A percentile compares a stretch with the other conserved stretches of the same genome.
Conservation (phyloP, 1,140 invertebrate species). For the Anoplophora glabripennis region DNA sequence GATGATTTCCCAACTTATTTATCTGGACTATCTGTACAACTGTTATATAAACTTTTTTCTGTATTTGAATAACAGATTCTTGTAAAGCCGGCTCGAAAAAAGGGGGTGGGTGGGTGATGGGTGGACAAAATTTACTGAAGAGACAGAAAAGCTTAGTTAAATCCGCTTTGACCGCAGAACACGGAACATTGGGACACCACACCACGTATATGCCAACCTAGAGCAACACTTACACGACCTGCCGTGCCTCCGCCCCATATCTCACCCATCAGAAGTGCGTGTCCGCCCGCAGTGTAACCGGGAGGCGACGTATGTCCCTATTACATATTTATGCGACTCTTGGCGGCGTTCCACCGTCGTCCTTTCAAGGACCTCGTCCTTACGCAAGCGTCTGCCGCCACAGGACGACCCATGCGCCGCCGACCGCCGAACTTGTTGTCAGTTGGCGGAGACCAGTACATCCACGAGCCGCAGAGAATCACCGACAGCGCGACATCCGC, state of each 20-base stretch:
- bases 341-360: neutral
- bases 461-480: neutral
- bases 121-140: no score
- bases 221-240: neutral
- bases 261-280: neutral
- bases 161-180: no score
- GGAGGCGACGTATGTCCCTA: neutral
- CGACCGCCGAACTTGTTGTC: no score
- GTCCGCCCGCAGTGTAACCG: neutral
- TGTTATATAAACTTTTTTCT: no score
- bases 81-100: no score
- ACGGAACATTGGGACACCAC: no score
- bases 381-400: slow-evolving; percentile 24
- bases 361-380: slow-evolving; percentile 27
- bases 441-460: no score
- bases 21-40: no score
- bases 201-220: neutral
- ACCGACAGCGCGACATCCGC: neutral
- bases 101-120: no score
- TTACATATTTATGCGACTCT: neutral
- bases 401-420: slow-evolving; percentile 1
- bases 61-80: no score
- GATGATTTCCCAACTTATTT: no score
- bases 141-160: no score
- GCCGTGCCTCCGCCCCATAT: neutral